Conservation (phyloP, 2,113 vertebrate species). For the Pyxicephalus adspersus region DNA sequence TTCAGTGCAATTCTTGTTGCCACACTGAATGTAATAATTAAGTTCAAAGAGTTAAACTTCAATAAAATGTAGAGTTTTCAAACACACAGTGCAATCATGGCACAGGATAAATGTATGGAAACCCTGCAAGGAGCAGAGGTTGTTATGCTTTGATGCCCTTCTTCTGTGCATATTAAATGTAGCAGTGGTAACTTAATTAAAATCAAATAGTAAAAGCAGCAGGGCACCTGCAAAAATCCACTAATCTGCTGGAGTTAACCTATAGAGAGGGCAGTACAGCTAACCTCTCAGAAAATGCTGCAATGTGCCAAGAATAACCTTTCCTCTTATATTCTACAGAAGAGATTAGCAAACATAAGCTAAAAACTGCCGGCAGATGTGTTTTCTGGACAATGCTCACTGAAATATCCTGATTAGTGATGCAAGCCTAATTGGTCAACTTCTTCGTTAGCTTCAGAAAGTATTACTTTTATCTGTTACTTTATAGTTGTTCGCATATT, state of each 20-base stretch:
- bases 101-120: constrained; percentile 11
- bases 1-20: neutral
- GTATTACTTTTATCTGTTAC: no score
- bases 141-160: constrained; percentile 45
- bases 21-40: constrained; percentile 12
- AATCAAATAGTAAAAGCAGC: constrained; percentile 36
- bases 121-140: constrained; percentile 18
- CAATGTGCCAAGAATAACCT: constrained; percentile 41
- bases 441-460: no score
- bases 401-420: constrained; percentile 25
- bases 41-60: constrained; percentile 29
- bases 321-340: neutral
- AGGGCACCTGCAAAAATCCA: constrained; percentile 37
- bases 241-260: constrained; percentile 39
- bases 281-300: constrained; percentile 32
- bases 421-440: constrained; percentile 5
- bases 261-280: constrained; percentile 36
- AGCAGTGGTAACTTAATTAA: constrained; percentile 47
- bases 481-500: no score
- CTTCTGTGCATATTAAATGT: constrained; percentile 42
- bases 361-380: constrained; percentile 7
- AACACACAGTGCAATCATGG: neutral
- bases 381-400: constrained; percentile 8
- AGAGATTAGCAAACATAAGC: neutral
- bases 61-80: constrained; percentile 18